Base-by-base conservation (phyloP, 2,888 invertebrate genomes). In the Sericinus montela region DNA sequence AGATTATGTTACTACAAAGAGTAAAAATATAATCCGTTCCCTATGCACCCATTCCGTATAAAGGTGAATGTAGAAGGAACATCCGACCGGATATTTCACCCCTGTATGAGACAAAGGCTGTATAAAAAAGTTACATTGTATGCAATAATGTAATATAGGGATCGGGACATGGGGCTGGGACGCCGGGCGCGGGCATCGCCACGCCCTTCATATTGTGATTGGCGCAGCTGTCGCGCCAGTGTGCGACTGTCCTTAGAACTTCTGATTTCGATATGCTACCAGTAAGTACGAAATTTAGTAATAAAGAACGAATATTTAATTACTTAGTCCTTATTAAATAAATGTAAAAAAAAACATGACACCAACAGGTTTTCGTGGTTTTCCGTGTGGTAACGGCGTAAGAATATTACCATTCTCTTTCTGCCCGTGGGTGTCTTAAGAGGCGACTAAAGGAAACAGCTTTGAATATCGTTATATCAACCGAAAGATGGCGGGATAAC, bases 81-180 rank as follows among this genome's bases (percentile, higher is more conserved):
- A 86, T 87, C 87, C 87, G 87, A 83, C 84, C 84, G 87, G 86
- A 87, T 86, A 86, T 86, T 85, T 82, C 86, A 84, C 86, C 86
- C 86, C 70, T 79, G 75, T 74, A 69, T 73, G 72, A 75, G 78
- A 86, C 85, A 87, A 86, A 79, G 75, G 77, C 59, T 64, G 75
- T 68, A 75, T 84, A 87, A 86, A 87, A 87, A 87, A 84, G 75
- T 72, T 72, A 82, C 75, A 85, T 88, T 87, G 85, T 86, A 75
- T 70, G 71, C 75, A 75, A 79, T 82, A 84, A 82, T 80, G 82
- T 83, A 82, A 85, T 84, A 78, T 68, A 76, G 80, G 78, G 79
- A 80, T 80, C 73, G 72, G 68, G 63, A 67, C 64, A 73, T 54
- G 44, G 69, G 74, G 72, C 56, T 60, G 63, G 67, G 63, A 62